Evolutionary conservation across 2,113 vertebrate species (phyloP).

Genomic region (Bolborhynchus lineola): DNA sequence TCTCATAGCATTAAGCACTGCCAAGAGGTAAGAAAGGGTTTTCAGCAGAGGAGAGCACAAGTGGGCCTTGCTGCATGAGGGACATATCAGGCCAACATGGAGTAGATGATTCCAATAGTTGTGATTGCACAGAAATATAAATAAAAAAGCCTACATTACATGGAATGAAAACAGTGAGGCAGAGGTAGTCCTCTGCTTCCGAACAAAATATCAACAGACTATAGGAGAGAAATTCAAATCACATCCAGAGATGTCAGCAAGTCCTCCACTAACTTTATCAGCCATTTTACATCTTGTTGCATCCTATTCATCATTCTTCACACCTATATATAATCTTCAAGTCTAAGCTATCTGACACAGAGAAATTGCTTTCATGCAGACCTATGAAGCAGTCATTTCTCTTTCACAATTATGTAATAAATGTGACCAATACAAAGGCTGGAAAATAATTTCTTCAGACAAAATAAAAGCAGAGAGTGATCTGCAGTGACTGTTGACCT

Average conservation of each 20-base stretch:
- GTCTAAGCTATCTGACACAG: not conserved
- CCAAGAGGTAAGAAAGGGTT: too few species aligned
- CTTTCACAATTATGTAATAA: not conserved
- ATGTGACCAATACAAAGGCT: not conserved
- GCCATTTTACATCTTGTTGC: not conserved
- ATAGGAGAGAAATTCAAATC: not conserved
- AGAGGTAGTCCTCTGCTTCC: not conserved
- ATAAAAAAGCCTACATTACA: constrained; percentile 9
- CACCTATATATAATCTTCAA: not conserved
- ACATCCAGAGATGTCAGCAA: not conserved
- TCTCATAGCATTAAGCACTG: not conserved
- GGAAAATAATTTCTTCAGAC: not conserved
- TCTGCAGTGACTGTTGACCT: not conserved
- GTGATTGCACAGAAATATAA: constrained; percentile 17
- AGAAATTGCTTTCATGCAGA: not conserved
- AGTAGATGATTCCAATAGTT: not conserved
- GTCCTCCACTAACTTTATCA: not conserved
- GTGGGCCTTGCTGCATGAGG: not conserved
- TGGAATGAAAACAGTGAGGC: not conserved
- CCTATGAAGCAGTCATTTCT: not conserved
- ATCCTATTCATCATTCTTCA: not conserved
- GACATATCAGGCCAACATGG: accelerated
- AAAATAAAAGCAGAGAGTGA: not conserved
- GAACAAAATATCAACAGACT: not conserved
- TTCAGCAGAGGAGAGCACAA: not conserved